Base-by-base conservation (phyloP, 2,797 vertebrate genomes). In the Liparis tanakae region DNA sequence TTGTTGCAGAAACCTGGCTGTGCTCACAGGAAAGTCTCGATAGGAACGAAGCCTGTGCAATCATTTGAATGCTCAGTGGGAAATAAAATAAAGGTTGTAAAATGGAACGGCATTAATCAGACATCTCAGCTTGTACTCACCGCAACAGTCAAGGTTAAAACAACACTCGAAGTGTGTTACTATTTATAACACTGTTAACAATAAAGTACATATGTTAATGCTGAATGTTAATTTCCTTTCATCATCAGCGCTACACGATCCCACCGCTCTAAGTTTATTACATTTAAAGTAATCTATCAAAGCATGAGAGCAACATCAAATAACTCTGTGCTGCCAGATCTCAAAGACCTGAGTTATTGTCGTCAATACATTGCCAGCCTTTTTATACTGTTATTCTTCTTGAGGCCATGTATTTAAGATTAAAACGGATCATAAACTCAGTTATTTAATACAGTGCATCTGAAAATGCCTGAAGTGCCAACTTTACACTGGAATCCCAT, bases 351-450 rank as follows among this genome's bases (percentile, higher is more conserved):
- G 48, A 46, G 7, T 46, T 54, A 50, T 36, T 59, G 25, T 53
- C n/a, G 56, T 67, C 62, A 13, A 65, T 82, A 44, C 55, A 51
- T 66, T 36, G 20, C 20, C 68, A 17, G 36, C 8, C 41, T 64
- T 54, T 39, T 70, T 64, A 37, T 37, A n/a, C 20, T 46, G 44
- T 65, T 25, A 61, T 64, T 70, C 54, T 68, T 33, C 65, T 17
- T 62, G 8, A 71, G 55, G 60, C 37, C 3, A 6, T 12, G 7
- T 12, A 43, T 74, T 74, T 54, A 57, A 33, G 44, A 39, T 76
- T 66, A 68, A 43, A 67, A 6, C 37, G 66, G 41, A n/a, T 57
- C 53, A 67, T 74, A 10, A 75, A 66, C 67, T 73, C 60, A 2
- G 0, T 54, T 51, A 59, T 63, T 39, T 18, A 43, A 41, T 36